Percentiles rank a stretch among this genome's conserved stretches.
Evolutionary conservation across 2,113 vertebrate genomes (phyloP).

Genomic region (Manacus vitellinus): DNA sequence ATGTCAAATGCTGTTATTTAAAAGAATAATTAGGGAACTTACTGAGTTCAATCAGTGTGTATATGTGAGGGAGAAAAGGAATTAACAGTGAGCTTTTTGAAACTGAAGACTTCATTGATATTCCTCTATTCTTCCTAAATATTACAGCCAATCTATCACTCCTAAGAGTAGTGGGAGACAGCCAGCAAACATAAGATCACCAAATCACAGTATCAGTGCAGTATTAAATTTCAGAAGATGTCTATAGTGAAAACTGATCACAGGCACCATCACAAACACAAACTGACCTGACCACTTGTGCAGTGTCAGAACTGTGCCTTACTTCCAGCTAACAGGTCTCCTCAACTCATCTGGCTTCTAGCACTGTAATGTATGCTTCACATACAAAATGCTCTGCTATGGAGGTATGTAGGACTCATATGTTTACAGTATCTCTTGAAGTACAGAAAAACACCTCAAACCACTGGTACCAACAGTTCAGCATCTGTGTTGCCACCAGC

Average conservation of each 20-base stretch:
- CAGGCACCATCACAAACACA: background rate
- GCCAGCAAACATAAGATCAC: background rate
- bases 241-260: background rate
- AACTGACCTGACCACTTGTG: background rate
- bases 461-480: background rate
- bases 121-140: background rate
- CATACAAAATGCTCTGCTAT: accelerated
- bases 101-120: background rate
- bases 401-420: accelerated
- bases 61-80: background rate
- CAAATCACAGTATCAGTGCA: background rate
- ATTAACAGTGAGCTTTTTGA: background rate
- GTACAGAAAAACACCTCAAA: background rate
- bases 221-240: background rate
- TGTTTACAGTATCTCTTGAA: background rate
- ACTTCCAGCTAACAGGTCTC: background rate
- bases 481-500: background rate
- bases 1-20: background rate
- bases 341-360: background rate
- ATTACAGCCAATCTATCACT: background rate
- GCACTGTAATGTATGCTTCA: background rate
- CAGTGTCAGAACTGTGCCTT: background rate
- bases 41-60: background rate
- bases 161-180: background rate
- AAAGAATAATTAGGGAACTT: slow-evolving; percentile 15